Evolutionary conservation across 2,797 vertebrate genomes (phyloP).

Genomic region (Prionace glauca): DNA sequence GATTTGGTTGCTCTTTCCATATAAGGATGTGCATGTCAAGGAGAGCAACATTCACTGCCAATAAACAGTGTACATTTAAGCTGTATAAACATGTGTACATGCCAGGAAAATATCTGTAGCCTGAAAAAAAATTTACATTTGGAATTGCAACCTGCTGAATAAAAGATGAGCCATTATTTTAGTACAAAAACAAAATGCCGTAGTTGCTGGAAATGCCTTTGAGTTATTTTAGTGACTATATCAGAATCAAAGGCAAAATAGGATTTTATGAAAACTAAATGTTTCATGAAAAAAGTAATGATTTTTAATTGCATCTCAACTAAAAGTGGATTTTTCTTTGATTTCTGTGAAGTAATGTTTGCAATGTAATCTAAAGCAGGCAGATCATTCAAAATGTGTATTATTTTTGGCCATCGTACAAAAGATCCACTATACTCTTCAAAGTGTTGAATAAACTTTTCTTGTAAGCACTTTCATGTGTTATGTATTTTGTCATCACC

Average conservation of each 20-base stretch:
- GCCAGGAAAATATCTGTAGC: not conserved
- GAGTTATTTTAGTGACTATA: not conserved
- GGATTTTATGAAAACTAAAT: not conserved
- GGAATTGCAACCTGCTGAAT: not conserved
- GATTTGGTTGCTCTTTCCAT: not conserved
- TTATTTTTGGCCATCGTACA: not conserved
- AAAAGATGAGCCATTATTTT: not conserved
- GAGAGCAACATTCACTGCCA: not conserved
- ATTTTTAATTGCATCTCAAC: not conserved
- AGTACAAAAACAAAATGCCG: not conserved
- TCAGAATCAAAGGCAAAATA: not conserved
- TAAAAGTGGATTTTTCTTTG: not conserved
- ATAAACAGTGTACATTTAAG: not conserved
- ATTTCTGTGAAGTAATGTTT: not conserved
- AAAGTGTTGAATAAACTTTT: conserved; percentile 23
- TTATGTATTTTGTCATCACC: conserved; percentile 32
- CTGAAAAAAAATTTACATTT: not conserved
- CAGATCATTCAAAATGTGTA: not conserved
- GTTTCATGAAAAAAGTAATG: not conserved
- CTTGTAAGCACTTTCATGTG: not conserved
- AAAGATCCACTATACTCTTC: not conserved
- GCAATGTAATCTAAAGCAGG: not conserved
- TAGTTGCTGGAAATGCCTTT: not conserved
- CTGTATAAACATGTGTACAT: not conserved
- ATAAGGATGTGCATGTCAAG: not conserved